Base-by-base conservation (phyloP, 2,888 invertebrate species). In the Lasioglossum pauxillum region DNA sequence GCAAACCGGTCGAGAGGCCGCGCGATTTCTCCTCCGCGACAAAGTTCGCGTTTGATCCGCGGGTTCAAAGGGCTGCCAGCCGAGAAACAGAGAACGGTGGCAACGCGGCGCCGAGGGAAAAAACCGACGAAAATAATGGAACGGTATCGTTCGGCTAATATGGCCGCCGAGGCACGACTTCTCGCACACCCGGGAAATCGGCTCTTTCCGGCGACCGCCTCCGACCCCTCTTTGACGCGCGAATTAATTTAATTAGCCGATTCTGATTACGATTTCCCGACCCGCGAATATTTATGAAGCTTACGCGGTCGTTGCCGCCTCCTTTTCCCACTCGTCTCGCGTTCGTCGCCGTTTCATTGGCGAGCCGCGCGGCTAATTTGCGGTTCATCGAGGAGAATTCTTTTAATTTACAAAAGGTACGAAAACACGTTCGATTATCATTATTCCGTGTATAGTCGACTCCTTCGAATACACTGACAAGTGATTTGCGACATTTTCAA, bases 191-290 rank as follows among this genome's bases (percentile, higher is more conserved):
- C 38, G 83, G 80, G 83, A 87, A 88, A 88, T 83, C 88, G 77
- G 31, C 46, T 80, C 85, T 85, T 81, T 82, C 64, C 67, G 38
- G 76, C 46, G 19, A 31, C 31, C 41, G 8, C 74, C 57, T 69
- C 74, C 60, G 38, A 38, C 46, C 53, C 74, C 69, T 60, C 85
- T 86, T 86, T 86, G 85, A 85, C 74, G 82, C 77, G 77, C 82
- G 78, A 81, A 85, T 80, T 87, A 88, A 88, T 84, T 88, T 88
- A 88, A 88, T 88, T 88, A 88, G 88, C 86, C 75, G 85, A 88
- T 88, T 86, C 81, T 85, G 77, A 75, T 78, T 53, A 82, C 79
- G 78, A 82, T 78, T 84, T 87, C 80, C 80, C 76, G 49, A 2
- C 38, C 75, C 27, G 67, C 31, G 64, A 69, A 78, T 80, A 71